Conservation (phyloP, 2,888 invertebrate species). For the Cantharis nigra region DNA sequence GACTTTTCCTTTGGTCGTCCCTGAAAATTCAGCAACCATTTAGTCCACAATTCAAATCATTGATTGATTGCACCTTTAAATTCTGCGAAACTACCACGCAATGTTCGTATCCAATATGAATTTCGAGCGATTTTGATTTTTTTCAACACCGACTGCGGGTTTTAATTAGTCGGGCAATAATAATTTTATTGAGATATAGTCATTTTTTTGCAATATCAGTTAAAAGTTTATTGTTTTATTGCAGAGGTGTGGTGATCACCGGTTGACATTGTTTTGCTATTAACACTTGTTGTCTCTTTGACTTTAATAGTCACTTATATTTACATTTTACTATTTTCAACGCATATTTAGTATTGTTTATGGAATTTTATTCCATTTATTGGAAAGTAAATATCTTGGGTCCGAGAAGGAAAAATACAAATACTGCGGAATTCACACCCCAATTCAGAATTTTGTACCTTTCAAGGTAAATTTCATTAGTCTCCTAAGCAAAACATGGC, state of each 20-base stretch:
- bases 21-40: conserved; percentile 38
- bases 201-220: conserved; percentile 8
- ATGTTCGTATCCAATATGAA: not conserved
- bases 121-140: not conserved
- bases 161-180: not conserved
- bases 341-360: not conserved
- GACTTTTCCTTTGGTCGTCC: conserved; percentile 34
- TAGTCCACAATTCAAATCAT: conserved; percentile 37
- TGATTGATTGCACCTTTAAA: conserved; percentile 31
- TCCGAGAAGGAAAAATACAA: not conserved
- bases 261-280: conserved; percentile 28
- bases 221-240: conserved; percentile 25
- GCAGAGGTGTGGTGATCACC: conserved; percentile 23
- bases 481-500: not conserved
- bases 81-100: conserved; percentile 7
- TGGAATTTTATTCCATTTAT: not conserved
- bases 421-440: not conserved
- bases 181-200: not conserved
- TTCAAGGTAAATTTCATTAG: not conserved
- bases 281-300: conserved; percentile 16
- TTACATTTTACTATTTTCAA: conserved; percentile 8
- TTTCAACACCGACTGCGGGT: not conserved
- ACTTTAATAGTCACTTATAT: conserved; percentile 20
- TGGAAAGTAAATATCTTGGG: not conserved
- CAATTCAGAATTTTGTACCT: not conserved